A percentile compares a stretch with the other conserved stretches of the same genome.
Evolutionary conservation across 2,888 invertebrate genomes (phyloP).

Genomic region (Drosophila pseudotakahashii): DNA sequence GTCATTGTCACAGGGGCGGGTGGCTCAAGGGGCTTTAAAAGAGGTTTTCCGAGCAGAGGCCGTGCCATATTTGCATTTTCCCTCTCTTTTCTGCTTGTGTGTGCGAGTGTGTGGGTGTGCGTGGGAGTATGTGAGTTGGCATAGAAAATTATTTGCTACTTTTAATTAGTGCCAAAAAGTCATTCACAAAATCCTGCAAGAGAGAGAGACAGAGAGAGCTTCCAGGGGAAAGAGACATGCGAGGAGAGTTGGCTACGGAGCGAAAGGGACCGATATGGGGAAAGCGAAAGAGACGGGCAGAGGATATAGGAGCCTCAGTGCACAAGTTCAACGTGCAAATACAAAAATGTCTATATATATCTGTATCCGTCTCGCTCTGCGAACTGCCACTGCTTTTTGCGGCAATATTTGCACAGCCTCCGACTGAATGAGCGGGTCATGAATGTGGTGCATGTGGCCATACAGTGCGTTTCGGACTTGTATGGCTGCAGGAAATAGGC

Average conservation of each 20-base stretch:
- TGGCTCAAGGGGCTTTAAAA: background rate
- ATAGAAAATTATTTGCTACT: conserved; percentile 76
- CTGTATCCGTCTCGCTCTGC: conserved; percentile 13
- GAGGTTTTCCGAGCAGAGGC: conserved; percentile 17
- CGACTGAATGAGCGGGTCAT: conserved; percentile 18
- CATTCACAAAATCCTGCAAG: conserved; percentile 59
- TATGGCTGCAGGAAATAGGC: background rate
- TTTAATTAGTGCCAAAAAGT: conserved; percentile 82
- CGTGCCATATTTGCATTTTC: conserved; percentile 47
- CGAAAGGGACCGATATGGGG: conserved; percentile 1
- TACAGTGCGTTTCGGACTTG: conserved; percentile 16
- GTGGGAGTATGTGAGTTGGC: conserved; percentile 49
- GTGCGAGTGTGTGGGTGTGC: too few relatives aligned
- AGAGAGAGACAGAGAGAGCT: background rate
- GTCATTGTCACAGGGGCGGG: conserved; percentile 36
- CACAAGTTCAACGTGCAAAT: conserved; percentile 53
- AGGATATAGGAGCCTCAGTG: conserved; percentile 21
- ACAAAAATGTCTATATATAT: conserved; percentile 43
- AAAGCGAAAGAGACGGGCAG: background rate
- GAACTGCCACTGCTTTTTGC: conserved; percentile 37
- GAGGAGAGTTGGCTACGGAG: conserved; percentile 7
- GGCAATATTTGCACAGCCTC: conserved; percentile 52
- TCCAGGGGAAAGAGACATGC: conserved; percentile 11
- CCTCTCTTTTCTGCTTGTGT: conserved; percentile 9
- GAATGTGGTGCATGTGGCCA: conserved; percentile 25